Conservation (phyloP, 2,113 vertebrate species). For the Cervus canadensis region DNA sequence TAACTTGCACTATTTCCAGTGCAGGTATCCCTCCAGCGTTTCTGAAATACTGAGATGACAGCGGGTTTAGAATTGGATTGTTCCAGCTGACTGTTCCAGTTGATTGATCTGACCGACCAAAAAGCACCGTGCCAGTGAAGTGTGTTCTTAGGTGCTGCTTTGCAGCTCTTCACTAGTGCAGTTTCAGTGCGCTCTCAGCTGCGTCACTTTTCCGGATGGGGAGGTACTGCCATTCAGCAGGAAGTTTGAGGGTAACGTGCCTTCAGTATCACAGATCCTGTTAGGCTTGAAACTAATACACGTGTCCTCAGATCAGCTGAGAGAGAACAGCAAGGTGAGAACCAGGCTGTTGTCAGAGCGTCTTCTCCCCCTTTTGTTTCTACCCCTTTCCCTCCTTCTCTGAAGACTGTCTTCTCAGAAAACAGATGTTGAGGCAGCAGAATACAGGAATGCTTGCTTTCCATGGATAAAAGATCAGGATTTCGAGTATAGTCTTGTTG, state of each 20-base stretch:
- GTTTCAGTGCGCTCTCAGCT: neutral
- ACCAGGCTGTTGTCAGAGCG: neutral
- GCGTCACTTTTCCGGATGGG: neutral
- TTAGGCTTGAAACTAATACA: neutral
- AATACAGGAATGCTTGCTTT: neutral
- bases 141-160: neutral
- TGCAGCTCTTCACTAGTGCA: neutral
- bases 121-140: neutral
- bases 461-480: neutral
- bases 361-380: neutral
- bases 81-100: neutral
- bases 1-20: neutral
- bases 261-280: neutral
- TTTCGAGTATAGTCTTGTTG: conserved; percentile 9
- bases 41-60: neutral
- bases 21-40: neutral
- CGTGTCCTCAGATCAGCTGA: neutral
- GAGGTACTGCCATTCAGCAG: neutral
- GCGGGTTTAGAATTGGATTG: neutral
- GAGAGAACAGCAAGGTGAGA: neutral
- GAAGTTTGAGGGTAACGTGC: neutral
- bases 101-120: neutral
- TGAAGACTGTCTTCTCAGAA: neutral
- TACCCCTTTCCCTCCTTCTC: neutral
- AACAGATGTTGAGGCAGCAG: neutral